Evolutionary conservation across 2,113 vertebrate genomes (phyloP).

Genomic region (Merops nubicus): DNA sequence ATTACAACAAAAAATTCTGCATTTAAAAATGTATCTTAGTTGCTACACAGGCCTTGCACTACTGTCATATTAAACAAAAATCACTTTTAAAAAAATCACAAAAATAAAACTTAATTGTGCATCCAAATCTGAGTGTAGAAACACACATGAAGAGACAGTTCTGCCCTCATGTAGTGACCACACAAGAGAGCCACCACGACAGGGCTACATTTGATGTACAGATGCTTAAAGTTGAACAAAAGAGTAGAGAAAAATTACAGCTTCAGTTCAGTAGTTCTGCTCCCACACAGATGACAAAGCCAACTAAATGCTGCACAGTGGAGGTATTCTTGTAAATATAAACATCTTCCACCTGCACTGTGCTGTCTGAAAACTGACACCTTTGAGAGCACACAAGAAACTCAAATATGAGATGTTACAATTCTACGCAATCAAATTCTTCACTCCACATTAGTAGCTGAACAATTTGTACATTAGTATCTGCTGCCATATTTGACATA

Average conservation of each 20-base stretch:
- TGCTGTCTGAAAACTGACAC: neutral
- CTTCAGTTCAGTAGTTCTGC: conserved; percentile 6
- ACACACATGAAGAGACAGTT: neutral
- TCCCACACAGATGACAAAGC: conserved; percentile 62
- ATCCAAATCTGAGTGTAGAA: neutral
- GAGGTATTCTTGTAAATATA: conserved; percentile 25
- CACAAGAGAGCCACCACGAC: neutral
- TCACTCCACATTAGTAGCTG: neutral
- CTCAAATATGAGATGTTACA: neutral
- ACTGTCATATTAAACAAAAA: neutral
- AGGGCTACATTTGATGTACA: neutral
- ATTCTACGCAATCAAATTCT: neutral
- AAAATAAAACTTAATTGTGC: neutral
- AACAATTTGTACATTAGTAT: neutral
- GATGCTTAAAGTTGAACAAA: neutral
- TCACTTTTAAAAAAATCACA: neutral
- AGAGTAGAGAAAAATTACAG: neutral
- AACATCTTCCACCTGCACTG: neutral
- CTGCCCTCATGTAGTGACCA: fast-evolving
- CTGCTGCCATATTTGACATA: neutral
- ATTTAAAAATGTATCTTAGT: neutral
- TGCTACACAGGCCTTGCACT: neutral
- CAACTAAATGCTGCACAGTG: neutral
- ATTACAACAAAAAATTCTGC: neutral
- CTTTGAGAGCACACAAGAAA: neutral